A percentile compares a stretch with the other conserved stretches of the same genome.
Conservation (phyloP, 2,113 vertebrate genomes). For the Carlito syrichta region DNA sequence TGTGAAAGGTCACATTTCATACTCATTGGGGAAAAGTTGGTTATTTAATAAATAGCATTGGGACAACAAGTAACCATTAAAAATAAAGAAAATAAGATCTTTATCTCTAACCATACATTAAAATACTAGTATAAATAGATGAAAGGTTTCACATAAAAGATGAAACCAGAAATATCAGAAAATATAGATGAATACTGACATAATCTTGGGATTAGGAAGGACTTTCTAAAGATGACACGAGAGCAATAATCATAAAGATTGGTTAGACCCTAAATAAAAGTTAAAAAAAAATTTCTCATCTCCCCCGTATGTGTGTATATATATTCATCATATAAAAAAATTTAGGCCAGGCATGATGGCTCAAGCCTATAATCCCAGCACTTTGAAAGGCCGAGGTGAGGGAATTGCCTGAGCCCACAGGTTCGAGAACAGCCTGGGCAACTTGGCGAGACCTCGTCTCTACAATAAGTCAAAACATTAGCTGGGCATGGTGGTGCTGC, state of each 20-base stretch:
- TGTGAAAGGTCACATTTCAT: neutral
- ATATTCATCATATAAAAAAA: neutral
- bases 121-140: neutral
- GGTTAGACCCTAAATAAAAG: neutral
- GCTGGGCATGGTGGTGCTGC: too few species aligned
- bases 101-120: neutral
- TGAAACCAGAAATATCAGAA: neutral
- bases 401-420: too few species aligned
- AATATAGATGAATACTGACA: neutral
- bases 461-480: too few species aligned
- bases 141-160: neutral
- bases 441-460: too few species aligned
- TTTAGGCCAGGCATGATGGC: too few species aligned
- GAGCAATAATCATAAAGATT: neutral
- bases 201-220: neutral
- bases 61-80: neutral
- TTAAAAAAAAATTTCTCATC: neutral
- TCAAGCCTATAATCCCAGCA: too few species aligned
- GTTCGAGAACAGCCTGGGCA: too few species aligned
- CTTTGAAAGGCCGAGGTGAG: too few species aligned
- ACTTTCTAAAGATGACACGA: neutral
- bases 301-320: neutral
- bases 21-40: neutral
- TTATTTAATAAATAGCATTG: neutral
- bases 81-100: slow-evolving; percentile 1